A percentile compares a stretch with the other conserved stretches of the same genome.
Evolutionary conservation across 2,113 vertebrate species (phyloP).

Genomic region (Indri indri): DNA sequence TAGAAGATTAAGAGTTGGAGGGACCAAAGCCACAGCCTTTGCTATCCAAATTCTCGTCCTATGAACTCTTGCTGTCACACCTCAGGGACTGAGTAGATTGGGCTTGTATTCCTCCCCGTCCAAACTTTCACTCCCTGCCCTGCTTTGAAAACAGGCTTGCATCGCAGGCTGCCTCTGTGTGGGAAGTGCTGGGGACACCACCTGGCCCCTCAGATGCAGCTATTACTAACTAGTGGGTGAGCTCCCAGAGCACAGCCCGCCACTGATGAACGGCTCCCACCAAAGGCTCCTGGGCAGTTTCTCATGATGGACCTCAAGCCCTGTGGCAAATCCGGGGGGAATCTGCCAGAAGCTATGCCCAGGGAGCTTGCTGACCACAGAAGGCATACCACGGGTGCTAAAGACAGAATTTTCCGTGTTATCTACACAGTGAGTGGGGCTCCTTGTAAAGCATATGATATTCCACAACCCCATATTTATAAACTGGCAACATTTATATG

Average conservation of each 20-base stretch:
- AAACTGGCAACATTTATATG: not conserved
- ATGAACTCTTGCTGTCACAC: not conserved
- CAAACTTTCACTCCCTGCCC: not conserved
- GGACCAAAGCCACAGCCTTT: not conserved
- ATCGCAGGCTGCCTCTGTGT: rapidly evolving
- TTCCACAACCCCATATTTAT: not conserved
- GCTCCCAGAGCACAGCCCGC: not conserved
- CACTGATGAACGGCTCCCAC: too few relatives aligned
- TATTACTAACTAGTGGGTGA: too few relatives aligned
- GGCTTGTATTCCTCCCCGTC: too few relatives aligned
- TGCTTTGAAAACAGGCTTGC: not conserved
- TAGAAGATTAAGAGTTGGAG: not conserved
- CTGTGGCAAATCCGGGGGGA: not conserved
- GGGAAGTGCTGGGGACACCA: rapidly evolving
- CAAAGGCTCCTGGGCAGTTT: not conserved
- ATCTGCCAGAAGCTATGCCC: not conserved
- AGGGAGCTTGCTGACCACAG: not conserved
- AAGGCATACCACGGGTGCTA: rapidly evolving
- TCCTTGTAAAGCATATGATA: not conserved
- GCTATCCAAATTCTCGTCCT: not conserved
- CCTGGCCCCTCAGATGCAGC: rapidly evolving
- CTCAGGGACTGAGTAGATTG: rapidly evolving
- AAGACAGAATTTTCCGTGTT: not conserved
- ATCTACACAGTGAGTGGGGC: not conserved
- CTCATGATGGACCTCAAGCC: not conserved